phyloP scores from a whole-genome alignment of 2,888 invertebrate species.

The Rhagonycha fulva region DNA sequence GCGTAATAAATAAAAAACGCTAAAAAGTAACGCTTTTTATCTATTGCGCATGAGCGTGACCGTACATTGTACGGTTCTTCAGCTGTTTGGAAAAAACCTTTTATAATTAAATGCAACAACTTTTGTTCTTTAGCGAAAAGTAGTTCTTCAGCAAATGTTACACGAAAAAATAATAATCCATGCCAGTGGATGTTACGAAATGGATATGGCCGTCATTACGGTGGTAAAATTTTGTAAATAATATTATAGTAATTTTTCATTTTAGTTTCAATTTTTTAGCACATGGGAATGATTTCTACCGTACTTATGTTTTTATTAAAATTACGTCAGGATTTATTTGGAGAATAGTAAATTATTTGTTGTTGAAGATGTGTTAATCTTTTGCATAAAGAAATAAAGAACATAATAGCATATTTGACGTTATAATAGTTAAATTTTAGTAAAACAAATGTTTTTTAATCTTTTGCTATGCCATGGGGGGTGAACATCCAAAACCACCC shows the following conservation, averaged over 20 bases:
- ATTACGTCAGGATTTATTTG: neutral
- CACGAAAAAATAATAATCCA: conserved; percentile 7
- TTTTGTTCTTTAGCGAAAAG: conserved; percentile 2
- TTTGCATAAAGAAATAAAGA: no score
- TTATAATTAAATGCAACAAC: neutral
- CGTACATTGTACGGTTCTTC: no score
- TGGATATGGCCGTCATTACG: conserved; percentile 12
- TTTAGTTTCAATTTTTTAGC: neutral
- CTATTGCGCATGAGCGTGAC: no score
- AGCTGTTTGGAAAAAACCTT: no score
- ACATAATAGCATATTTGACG: no score
- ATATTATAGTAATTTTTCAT: neutral
- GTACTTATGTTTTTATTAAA: conserved; percentile 7
- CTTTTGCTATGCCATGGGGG: no score
- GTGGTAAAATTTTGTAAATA: neutral
- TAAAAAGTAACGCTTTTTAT: no score
- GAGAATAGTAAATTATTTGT: neutral
- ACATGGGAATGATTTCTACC: conserved; percentile 8
- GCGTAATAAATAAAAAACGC: no score
- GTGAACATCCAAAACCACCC: no score
- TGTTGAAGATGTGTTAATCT: no score
- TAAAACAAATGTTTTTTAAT: no score
- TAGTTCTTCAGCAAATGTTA: conserved; percentile 4
- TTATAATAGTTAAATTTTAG: no score
- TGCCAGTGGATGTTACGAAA: conserved; percentile 8